phyloP scores from a whole-genome alignment of 1,140 invertebrate species.

The Lycorma delicatula region DNA sequence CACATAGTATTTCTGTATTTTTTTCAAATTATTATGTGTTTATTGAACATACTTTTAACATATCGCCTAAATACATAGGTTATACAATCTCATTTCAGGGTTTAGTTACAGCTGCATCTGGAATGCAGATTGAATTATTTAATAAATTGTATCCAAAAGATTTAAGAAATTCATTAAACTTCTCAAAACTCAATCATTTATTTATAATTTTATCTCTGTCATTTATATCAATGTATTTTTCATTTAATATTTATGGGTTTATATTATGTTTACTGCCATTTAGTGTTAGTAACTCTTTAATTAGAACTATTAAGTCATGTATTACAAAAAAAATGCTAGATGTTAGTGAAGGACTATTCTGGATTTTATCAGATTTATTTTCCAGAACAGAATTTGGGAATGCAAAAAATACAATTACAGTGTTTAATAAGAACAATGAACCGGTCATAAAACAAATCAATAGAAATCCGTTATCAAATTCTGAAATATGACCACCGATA shows the following conservation, averaged over 20 bases:
- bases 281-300: constrained; percentile 42
- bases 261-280: constrained; percentile 41
- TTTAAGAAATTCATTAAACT: constrained; percentile 41
- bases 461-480: constrained; percentile 50
- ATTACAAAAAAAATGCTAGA: no score
- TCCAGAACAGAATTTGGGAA: constrained; percentile 34
- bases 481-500: constrained; percentile 84
- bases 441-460: constrained; percentile 41
- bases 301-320: constrained; percentile 43
- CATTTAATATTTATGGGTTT: constrained; percentile 38
- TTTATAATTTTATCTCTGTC: constrained; percentile 41
- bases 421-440: constrained; percentile 44
- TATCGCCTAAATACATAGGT: constrained; percentile 47
- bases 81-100: constrained; percentile 54
- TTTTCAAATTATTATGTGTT: constrained; percentile 36
- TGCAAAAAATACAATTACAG: constrained; percentile 39
- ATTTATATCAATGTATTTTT: no score
- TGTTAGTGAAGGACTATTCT: no score
- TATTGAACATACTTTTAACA: constrained; percentile 43
- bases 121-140: constrained; percentile 39
- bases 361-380: constrained; percentile 23
- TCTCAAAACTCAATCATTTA: constrained; percentile 41
- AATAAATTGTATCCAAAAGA: constrained; percentile 38
- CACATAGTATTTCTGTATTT: constrained; percentile 31
- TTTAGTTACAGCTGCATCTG: constrained; percentile 43